phyloP scores from a whole-genome alignment of 2,113 vertebrate genomes.

The Gopherus flavomarginatus region DNA sequence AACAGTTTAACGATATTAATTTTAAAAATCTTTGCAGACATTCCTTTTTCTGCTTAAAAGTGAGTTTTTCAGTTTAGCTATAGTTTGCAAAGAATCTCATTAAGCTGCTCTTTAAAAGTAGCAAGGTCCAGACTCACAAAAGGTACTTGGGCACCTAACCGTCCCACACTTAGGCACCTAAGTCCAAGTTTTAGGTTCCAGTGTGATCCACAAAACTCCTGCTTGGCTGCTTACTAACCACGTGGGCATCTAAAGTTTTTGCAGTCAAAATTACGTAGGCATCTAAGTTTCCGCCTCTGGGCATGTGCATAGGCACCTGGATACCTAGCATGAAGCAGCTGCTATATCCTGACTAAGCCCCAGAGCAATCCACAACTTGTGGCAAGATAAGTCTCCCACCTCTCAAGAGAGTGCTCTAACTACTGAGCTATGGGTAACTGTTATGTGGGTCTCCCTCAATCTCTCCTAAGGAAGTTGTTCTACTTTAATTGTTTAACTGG shows the following conservation, averaged over 20 bases:
- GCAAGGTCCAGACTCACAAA: background rate
- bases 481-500: background rate
- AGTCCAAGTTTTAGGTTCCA: background rate
- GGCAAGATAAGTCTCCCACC: background rate
- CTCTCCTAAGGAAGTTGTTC: background rate
- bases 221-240: background rate
- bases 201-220: background rate
- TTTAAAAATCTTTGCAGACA: background rate
- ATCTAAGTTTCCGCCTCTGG: background rate
- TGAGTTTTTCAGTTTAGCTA: background rate
- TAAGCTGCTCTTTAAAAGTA: background rate
- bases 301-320: background rate
- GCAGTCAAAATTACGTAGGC: background rate
- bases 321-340: too few relatives aligned
- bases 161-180: background rate
- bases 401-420: background rate
- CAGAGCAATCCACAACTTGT: background rate
- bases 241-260: background rate
- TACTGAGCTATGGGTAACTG: background rate
- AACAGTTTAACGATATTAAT: background rate
- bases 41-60: background rate
- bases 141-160: background rate
- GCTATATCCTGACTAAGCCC: background rate
- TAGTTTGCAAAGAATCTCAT: background rate
- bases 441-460: background rate